A percentile compares a stretch with the other conserved stretches of the same genome.
Conservation (phyloP, 2,888 invertebrate genomes). For the Chymomyza caudatula region DNA sequence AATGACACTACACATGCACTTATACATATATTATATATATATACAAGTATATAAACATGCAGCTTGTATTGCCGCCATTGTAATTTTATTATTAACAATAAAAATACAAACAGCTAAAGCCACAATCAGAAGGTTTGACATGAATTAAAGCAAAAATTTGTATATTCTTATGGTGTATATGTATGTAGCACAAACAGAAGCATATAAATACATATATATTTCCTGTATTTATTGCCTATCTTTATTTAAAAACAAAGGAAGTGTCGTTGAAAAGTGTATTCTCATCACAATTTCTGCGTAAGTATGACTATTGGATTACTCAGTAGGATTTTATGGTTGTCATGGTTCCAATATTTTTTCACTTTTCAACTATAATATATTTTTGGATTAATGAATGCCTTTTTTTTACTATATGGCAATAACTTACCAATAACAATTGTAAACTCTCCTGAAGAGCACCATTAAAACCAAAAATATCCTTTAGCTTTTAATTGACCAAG, state of each 20-base stretch:
- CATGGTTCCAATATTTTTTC: too few relatives aligned
- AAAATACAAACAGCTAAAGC: background rate
- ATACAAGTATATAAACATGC: background rate
- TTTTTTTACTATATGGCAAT: too few relatives aligned
- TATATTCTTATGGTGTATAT: background rate
- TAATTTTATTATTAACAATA: background rate
- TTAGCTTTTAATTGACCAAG: too few relatives aligned
- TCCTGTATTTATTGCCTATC: background rate
- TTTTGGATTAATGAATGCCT: too few relatives aligned
- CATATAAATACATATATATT: background rate
- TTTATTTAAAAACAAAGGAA: background rate
- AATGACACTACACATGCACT: conserved; percentile 7
- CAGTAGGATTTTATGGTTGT: background rate
- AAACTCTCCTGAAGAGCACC: too few relatives aligned
- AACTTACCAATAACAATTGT: too few relatives aligned
- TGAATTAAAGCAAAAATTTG: background rate
- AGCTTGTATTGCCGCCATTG: background rate
- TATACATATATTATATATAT: background rate
- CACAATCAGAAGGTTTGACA: background rate
- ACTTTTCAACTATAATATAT: too few relatives aligned
- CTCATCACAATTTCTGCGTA: too few relatives aligned
- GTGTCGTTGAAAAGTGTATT: too few relatives aligned
- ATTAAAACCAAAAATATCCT: too few relatives aligned
- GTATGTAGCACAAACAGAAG: background rate
- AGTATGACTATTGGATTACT: background rate